Evolutionary conservation across 2,888 invertebrate species (phyloP).

Genomic region (Ichneumon xanthorius): DNA sequence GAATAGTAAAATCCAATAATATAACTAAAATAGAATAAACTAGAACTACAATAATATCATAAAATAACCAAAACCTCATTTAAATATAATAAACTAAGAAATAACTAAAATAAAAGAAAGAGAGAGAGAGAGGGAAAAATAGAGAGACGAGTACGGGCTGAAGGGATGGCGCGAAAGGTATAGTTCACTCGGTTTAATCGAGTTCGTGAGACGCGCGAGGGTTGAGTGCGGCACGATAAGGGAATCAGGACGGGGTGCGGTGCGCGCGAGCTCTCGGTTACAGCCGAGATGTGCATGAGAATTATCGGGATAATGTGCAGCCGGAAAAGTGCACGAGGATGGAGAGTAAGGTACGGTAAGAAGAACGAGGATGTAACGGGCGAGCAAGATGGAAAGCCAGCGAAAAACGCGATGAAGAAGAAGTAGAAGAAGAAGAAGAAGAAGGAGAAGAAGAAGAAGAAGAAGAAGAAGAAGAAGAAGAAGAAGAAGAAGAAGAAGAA

Average conservation of each 20-base stretch:
- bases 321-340: conserved; percentile 49
- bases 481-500: conserved; percentile 15
- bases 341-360: conserved; percentile 34
- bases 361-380: conserved; percentile 17
- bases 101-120: too few species aligned
- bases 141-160: background rate
- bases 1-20: too few species aligned
- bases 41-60: too few species aligned
- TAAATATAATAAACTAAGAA: too few species aligned
- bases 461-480: background rate
- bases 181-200: conserved; percentile 10
- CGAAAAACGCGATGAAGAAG: conserved; percentile 20
- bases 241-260: conserved; percentile 52
- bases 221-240: conserved; percentile 64
- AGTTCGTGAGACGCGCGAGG: conserved; percentile 39
- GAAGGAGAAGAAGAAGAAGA: too few species aligned
- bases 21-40: too few species aligned
- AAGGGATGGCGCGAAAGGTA: conserved; percentile 7
- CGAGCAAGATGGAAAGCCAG: conserved; percentile 18
- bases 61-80: too few species aligned
- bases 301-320: conserved; percentile 67
- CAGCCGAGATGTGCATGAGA: conserved; percentile 50
- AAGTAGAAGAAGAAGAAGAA: too few species aligned
- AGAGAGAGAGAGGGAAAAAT: too few species aligned
- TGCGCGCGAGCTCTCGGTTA: background rate